phyloP scores from a whole-genome alignment of 1,140 invertebrate species.

The Platyscapa corneri region DNA sequence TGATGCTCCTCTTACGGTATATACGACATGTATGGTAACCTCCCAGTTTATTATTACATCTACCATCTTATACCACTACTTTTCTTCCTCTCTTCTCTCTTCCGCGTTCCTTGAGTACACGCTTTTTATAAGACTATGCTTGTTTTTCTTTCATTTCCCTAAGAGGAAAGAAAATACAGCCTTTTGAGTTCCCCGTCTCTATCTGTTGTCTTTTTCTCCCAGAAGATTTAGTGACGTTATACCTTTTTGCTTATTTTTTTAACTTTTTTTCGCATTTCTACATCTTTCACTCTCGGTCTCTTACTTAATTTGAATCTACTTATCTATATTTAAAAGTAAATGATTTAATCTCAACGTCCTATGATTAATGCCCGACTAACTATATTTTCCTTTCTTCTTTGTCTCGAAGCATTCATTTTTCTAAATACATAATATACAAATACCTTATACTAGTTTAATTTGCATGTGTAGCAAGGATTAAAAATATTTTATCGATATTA shows the following conservation, averaged over 20 bases:
- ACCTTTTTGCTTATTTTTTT: background rate
- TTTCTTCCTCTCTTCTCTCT: slow-evolving; percentile 13
- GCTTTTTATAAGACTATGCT: background rate
- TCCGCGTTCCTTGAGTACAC: slow-evolving; percentile 40
- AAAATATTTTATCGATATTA: too few species aligned
- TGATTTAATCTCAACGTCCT: background rate
- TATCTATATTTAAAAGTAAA: background rate
- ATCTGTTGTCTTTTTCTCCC: background rate
- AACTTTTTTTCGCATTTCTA: background rate
- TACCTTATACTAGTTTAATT: background rate
- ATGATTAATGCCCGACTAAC: background rate
- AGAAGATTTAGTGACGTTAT: background rate
- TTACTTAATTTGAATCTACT: background rate
- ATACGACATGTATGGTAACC: background rate
- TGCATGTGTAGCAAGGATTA: background rate
- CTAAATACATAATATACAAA: background rate
- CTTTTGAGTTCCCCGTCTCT: background rate
- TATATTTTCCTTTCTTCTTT: background rate
- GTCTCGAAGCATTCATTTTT: background rate
- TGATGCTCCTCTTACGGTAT: slow-evolving; percentile 12
- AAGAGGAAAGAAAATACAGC: slow-evolving; percentile 27
- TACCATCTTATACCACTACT: slow-evolving; percentile 23
- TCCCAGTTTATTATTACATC: slow-evolving; percentile 48
- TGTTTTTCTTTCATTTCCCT: slow-evolving; percentile 42
- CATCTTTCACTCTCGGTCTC: background rate